Evolutionary conservation across 1,140 invertebrate genomes (phyloP), one percentile per base, ranked within the genome.

Genomic region (Eulimnadia texana): DNA sequence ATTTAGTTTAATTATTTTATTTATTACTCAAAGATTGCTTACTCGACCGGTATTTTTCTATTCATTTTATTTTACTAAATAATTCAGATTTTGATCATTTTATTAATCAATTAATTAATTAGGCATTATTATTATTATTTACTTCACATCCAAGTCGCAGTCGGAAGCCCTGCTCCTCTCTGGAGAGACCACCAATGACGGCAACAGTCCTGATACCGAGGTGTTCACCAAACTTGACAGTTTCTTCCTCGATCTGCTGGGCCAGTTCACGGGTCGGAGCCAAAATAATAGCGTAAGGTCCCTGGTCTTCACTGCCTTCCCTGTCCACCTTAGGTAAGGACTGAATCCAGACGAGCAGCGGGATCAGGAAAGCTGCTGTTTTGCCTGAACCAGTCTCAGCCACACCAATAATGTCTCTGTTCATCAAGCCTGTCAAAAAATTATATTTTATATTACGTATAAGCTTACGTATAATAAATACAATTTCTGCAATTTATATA

Each of bases 211-310:
- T 81, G 53, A 99, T 96, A 24, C 91, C 93, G 9, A 99, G 76
- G 2, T 88, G 88, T 66, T 90, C 83, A 23, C 94, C 96, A 79
- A 99, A 99, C 75, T 98, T 99, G 61, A 88, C 88, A 0, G 93
- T 94, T 76, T 99, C 97, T 75, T 99, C 95, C 77, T 99, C 96
- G 68, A 99, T 99, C 76, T 99, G 97, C 71, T 99, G 95, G 0
- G 97, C 97, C 76, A 99, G 84, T 73, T 99, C 97, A 76, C 96
- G 84, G 52, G 97, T 99, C 1, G 97, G 97, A 1, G 97, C 95
- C 70, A 99, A 78, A 70, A 99, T 99, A 28, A 99, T 93, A 42
- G 97, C 95, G 76, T 99, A 99, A 0, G 97, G 97, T n/a, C 97
- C 97, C 77, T 90, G 88, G 74, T 92, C 89, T 20, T 84, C 86